Base-by-base conservation (phyloP, 2,797 vertebrate species). In the Dryobates pubescens region DNA sequence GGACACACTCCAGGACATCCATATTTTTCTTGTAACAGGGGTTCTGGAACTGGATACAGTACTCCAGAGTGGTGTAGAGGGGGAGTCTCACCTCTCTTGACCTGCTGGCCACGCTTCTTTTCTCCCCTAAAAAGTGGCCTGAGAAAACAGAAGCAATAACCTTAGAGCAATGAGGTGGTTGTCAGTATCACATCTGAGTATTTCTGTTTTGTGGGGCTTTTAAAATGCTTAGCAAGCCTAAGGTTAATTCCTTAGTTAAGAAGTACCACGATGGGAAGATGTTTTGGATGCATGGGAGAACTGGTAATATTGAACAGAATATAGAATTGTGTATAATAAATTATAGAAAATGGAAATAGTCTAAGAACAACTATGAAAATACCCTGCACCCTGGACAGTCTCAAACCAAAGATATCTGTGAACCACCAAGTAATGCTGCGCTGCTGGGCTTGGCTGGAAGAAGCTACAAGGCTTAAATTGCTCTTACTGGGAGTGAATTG, bases 221-320 rank as follows among this genome's bases (percentile, higher is more conserved):
- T 34, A 12, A 10, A 45, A 3, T 64, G 87, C 24, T 45, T 65
- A 86, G 38, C n/a, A 70, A 86, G 61, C 45, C 61, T 56, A 68
- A 67, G 19, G 27, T 93, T 91, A 74, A 15, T 64, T 86, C 30
- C 30, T 84, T 58, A 71, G 41, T 83, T 77, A 65, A 82, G 75
- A 93, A 86, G 14, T 79, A 84, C 74, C 82, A 71, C 58, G 74
- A 59, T 78, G 79, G 79, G 85, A 94, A 94, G 88, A 71, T 43
- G 68, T 9, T 79, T 83, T 51, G 43, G 5, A 3, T 49, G 22
- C 59, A 49, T 79, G n/a, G 16, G 51, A 49, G 65, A 84, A 59
- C 34, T 88, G 56, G 51, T 89, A 72, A 32, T 30, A 45, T 47
- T 53, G 57, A 80, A 65, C 6, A 83, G 85, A 92, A 82, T 72